Percentiles rank a stretch among this genome's conserved stretches.
Evolutionary conservation across 2,797 vertebrate genomes (phyloP).

Genomic region (Amazona finschi): DNA sequence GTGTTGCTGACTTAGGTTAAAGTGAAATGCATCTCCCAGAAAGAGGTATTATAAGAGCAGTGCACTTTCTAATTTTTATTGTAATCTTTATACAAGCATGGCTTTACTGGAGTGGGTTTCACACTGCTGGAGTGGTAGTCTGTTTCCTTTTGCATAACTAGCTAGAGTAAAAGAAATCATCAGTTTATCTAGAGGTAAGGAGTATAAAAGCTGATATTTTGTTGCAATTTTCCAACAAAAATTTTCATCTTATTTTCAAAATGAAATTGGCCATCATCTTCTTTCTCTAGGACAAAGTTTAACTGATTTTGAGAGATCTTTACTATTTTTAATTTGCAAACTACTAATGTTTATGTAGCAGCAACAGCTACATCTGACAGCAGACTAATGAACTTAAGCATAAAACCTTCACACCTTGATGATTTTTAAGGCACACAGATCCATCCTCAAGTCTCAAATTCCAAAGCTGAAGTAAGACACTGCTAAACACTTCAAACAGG

Average conservation of each 20-base stretch:
- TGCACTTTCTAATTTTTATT: neutral
- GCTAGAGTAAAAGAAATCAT: neutral
- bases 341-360: neutral
- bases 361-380: neutral
- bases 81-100: neutral
- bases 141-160: neutral
- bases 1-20: neutral
- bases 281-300: neutral
- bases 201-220: neutral
- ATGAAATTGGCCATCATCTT: neutral
- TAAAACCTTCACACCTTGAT: accelerated
- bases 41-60: neutral
- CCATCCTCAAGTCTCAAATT: neutral
- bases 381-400: neutral
- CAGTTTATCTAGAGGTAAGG: neutral
- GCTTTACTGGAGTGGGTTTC: neutral
- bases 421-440: neutral
- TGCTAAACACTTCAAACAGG: neutral
- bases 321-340: neutral
- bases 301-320: neutral
- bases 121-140: neutral
- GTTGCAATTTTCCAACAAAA: neutral
- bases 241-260: neutral
- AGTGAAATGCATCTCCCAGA: neutral
- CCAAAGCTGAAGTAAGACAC: neutral